Base-by-base conservation (phyloP, 2,888 invertebrate genomes). In the Dicranocentrus wangi region DNA sequence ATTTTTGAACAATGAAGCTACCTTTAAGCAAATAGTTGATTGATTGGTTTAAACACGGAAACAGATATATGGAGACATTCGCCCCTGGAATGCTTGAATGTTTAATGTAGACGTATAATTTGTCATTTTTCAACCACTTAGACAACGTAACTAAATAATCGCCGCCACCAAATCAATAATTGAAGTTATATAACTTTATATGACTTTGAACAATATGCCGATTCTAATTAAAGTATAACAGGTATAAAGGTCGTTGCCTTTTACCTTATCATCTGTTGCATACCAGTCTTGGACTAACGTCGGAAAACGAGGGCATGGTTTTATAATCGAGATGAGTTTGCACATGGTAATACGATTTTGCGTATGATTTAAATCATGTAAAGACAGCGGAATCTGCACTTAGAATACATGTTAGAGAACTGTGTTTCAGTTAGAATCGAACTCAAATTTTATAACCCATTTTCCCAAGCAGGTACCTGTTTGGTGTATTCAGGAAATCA, bases 171-270 rank as follows among this genome's bases (percentile, higher is more conserved):
- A n/a, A n/a, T n/a, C n/a, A n/a, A 82, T 28, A 51, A 83, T 47
- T 68, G 86, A 17, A 82, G 65, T 21, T 84, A 75, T 21, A 61
- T 86, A n/a, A n/a, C n/a, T n/a, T 5, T 60, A 75, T 7, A 28
- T 86, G 5, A 84, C 83, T 61, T 73, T 87, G 0, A 87, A 87
- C 51, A 87, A 86, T 7, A 65, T 84, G 32, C 84, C 85, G 7
- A 69, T 85, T 1, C 87, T 87, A 0, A 70, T 82, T 3, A 75
- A 76, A 84, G 85, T 7, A 51, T 85, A 1, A 69, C 32, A n/a
- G 32, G 85, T 0, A 68, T 0, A 42, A 63, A 3, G 51, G 39
- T 5, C 2, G 47, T 7, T 80, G 68, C 61, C 8, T 80, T 0
- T 25, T 83, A 2, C 81, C 83, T 1, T 83, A 83, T 53, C 78